phyloP scores from a whole-genome alignment of 2,888 invertebrate genomes.

The Apantesis nais region DNA sequence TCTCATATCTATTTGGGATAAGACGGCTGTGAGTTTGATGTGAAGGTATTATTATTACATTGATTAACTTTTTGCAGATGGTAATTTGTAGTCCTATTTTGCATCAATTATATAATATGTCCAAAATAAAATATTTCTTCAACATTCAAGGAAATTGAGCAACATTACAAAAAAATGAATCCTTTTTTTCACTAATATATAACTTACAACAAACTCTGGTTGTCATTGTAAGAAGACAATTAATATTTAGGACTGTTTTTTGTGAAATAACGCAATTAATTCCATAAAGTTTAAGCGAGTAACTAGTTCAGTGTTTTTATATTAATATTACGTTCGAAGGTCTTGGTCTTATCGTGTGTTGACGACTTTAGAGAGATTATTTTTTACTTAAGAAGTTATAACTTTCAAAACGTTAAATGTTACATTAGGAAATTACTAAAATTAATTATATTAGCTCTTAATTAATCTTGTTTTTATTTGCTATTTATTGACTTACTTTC shows the following conservation, averaged over 20 bases:
- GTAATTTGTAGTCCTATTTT: neutral
- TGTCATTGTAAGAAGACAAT: neutral
- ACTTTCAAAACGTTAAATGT: conserved; percentile 19
- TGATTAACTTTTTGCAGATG: too few relatives aligned
- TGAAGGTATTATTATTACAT: too few relatives aligned
- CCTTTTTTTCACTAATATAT: neutral
- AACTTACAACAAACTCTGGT: neutral
- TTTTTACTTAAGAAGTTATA: neutral
- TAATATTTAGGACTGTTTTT: neutral
- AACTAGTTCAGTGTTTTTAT: neutral
- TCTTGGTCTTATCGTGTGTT: neutral
- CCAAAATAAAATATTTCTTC: neutral
- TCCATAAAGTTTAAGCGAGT: neutral
- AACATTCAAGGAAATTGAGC: too few relatives aligned
- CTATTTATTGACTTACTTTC: conserved; percentile 27
- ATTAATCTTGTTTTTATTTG: conserved; percentile 24
- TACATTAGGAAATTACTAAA: conserved; percentile 19
- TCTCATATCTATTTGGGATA: too few relatives aligned
- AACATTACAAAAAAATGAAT: neutral
- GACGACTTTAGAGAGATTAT: neutral
- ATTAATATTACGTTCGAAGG: neutral
- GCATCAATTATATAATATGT: too few relatives aligned
- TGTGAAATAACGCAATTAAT: neutral
- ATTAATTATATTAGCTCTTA: conserved; percentile 13
- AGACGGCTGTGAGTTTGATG: too few relatives aligned